Conservation (phyloP, 2,113 vertebrate genomes). For the Xyliphius kryptos region DNA sequence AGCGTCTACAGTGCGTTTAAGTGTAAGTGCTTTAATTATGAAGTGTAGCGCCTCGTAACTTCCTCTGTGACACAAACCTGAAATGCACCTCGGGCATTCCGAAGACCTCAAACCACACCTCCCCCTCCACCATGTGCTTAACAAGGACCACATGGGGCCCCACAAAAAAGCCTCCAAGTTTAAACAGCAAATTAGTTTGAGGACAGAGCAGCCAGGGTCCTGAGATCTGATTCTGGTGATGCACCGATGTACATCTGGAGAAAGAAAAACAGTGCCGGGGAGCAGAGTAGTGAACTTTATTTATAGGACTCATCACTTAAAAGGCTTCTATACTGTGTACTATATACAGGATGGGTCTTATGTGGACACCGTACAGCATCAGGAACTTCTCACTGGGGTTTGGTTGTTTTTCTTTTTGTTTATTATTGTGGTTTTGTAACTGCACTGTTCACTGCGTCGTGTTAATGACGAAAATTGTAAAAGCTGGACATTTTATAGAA, state of each 20-base stretch:
- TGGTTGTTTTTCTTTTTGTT: too few relatives aligned
- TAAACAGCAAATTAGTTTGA: conserved; percentile 77
- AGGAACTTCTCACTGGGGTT: too few relatives aligned
- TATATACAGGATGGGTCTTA: too few relatives aligned
- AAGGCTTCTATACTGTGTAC: too few relatives aligned
- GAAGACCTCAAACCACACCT: conserved; percentile 12
- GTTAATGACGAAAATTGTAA: too few relatives aligned
- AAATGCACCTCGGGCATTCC: conserved; percentile 16
- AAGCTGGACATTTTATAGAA: too few relatives aligned
- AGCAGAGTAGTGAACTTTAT: neutral
- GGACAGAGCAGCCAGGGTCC: conserved; percentile 49
- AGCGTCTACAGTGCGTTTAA: conserved; percentile 1
- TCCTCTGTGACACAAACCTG: conserved; percentile 54
- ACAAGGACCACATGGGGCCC: conserved; percentile 85
- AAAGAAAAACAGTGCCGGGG: neutral
- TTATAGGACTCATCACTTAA: conserved; percentile 8
- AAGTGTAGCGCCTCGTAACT: conserved; percentile 27
- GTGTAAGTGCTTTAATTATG: conserved; percentile 16
- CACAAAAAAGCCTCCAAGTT: conserved; percentile 71
- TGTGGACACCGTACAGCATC: too few relatives aligned
- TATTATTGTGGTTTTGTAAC: too few relatives aligned
- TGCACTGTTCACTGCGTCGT: too few relatives aligned
- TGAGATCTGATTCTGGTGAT: conserved; percentile 48
- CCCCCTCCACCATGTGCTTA: conserved; percentile 67
- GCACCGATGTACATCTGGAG: conserved; percentile 10